Conservation (phyloP, 1,140 invertebrate species). For the Dendrolimus kikuchii region DNA sequence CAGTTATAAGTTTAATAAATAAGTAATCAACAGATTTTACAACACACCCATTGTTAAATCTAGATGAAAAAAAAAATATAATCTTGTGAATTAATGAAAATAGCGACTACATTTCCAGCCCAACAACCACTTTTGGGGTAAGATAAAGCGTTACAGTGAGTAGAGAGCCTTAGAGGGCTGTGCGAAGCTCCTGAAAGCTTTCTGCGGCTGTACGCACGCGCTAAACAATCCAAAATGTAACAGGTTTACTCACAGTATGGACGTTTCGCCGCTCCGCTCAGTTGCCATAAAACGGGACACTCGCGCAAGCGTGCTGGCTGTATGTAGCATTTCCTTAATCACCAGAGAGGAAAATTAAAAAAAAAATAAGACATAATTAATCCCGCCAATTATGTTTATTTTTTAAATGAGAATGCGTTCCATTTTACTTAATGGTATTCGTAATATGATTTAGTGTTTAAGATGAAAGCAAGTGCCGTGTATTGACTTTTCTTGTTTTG, state of each 20-base stretch:
- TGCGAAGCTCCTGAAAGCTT: too few species aligned
- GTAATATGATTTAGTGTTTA: conserved; percentile 23
- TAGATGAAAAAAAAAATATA: too few species aligned
- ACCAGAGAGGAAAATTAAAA: conserved; percentile 22
- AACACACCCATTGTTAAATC: too few species aligned
- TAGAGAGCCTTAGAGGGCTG: too few species aligned
- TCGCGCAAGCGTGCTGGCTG: conserved; percentile 45
- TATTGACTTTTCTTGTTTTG: conserved; percentile 63
- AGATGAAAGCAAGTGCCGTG: conserved; percentile 28
- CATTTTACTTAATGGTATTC: conserved; percentile 7
- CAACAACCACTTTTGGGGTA: too few species aligned
- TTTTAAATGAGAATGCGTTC: conserved; percentile 32
- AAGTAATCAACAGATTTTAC: too few species aligned
- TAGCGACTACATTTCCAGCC: too few species aligned
- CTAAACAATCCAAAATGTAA: conserved; percentile 48
- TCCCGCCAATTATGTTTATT: conserved; percentile 26
- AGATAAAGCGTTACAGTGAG: too few species aligned
- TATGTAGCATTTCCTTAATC: conserved; percentile 16
- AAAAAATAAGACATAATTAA: conserved; percentile 38
- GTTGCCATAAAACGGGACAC: conserved; percentile 40
- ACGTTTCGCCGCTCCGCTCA: conserved; percentile 32
- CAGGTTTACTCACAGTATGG: conserved; percentile 36
- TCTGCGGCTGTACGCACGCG: conserved; percentile 44
- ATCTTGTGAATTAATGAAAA: too few species aligned
- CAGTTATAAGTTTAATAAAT: too few species aligned